Evolutionary conservation across 1,140 invertebrate species (phyloP).

Genomic region (Bombus pyrosoma): DNA sequence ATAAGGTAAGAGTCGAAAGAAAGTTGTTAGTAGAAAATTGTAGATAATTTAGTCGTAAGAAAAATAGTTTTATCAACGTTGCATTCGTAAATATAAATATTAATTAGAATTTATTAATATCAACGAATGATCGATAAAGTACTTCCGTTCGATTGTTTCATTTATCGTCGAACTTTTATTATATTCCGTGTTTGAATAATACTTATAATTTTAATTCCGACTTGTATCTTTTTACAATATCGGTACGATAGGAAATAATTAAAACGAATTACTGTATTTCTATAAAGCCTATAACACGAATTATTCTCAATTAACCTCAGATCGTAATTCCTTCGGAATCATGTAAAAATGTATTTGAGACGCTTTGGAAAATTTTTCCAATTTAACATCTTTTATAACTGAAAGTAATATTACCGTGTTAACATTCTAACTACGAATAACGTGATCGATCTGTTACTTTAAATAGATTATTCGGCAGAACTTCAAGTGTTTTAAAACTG

Average conservation of each 20-base stretch:
- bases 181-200: too few species aligned
- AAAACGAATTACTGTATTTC: not conserved
- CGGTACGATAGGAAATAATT: not conserved
- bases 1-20: not conserved
- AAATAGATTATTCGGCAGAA: conserved; percentile 61
- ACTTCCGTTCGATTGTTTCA: not conserved
- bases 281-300: not conserved
- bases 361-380: not conserved
- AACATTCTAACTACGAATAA: conserved; percentile 17
- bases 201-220: too few species aligned
- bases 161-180: not conserved
- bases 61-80: too few species aligned
- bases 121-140: not conserved
- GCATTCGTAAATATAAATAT: too few species aligned
- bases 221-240: not conserved
- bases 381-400: not conserved
- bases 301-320: not conserved
- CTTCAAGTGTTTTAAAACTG: conserved; percentile 43
- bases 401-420: conserved; percentile 4
- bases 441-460: conserved; percentile 54
- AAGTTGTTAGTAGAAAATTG: not conserved
- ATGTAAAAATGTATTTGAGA: not conserved
- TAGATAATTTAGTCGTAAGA: not conserved
- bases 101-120: too few species aligned
- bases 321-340: not conserved